Evolutionary conservation across 1,140 invertebrate genomes (phyloP), one percentile per base, ranked within the genome.

Genomic region (Psilanteris sp.): DNA sequence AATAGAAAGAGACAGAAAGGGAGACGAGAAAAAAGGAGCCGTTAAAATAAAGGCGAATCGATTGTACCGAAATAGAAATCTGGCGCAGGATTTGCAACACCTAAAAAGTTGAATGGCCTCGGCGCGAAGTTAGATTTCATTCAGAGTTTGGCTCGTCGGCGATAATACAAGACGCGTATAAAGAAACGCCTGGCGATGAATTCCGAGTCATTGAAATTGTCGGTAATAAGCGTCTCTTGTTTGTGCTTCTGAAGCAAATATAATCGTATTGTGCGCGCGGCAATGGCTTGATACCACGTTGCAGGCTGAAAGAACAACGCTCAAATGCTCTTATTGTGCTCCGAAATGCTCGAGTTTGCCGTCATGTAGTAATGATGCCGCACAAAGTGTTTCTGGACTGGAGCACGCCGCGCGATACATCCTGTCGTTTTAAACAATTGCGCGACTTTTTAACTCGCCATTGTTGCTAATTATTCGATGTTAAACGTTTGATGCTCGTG

Each of bases 201-300:
- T 73, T 73, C 27, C 59, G 37, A 54, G 67, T 71, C 67, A 71
- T 55, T 62, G 67, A 55, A 71, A 62, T 62, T 71, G 71, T 46
- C 62, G 54, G 70, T 67, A 67, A 67, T 67, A 67, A 67, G 71
- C 46, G 61, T 54, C 55, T 27, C 54, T 74, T 66, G 70, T 59
- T 67, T 67, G 54, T 62, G 55, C 55, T 34, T 66, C 54, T 46
- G 71, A 61, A 62, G 55, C 61, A 55, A 62, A 75, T 66, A 48
- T 75, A 75, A 68, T 75, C 54, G 71, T 52, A 67, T 75, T 75
- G 71, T 67, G 43, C 10, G 41, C 50, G 8, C 31, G 57, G 46
- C 66, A 62, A 64, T 43, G 59, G 52, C 41, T 64, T 43, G 59
- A 59, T 73, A 73, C 59, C 70, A 59, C 43, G 50, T 57, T 62